phyloP scores from a whole-genome alignment of 2,888 invertebrate species.

The Schizotus pectinicornis region DNA sequence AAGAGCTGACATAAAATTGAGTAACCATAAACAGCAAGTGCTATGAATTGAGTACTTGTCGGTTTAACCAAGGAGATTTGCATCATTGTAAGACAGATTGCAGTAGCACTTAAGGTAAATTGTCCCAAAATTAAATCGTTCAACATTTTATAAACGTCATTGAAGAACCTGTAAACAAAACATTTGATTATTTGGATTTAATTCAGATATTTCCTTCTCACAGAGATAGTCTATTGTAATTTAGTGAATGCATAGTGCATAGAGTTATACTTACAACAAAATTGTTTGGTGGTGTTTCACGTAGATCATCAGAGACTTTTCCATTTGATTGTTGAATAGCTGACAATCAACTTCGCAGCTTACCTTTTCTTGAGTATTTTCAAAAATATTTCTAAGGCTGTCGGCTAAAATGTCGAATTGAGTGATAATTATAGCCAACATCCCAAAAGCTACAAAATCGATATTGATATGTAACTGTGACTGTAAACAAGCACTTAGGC shows the following conservation, averaged over 20 bases:
- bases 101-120: neutral
- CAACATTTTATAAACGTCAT: neutral
- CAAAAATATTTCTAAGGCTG: too few relatives aligned
- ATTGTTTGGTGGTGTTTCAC: too few relatives aligned
- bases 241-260: too few relatives aligned
- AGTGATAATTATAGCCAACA: neutral
- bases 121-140: slow-evolving; percentile 3
- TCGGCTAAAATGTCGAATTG: too few relatives aligned
- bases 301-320: too few relatives aligned
- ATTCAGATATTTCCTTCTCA: too few relatives aligned
- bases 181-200: too few relatives aligned
- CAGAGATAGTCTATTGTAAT: too few relatives aligned
- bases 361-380: too few relatives aligned
- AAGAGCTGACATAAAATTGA: neutral
- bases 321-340: too few relatives aligned
- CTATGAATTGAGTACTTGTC: neutral
- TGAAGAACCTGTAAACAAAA: slow-evolving; percentile 4
- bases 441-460: slow-evolving; percentile 1
- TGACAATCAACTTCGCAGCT: too few relatives aligned
- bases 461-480: neutral
- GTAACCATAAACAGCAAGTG: neutral
- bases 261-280: too few relatives aligned
- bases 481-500: neutral
- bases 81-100: slow-evolving; percentile 9
- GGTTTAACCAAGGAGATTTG: slow-evolving; percentile 1